phyloP scores from a whole-genome alignment of 2,113 vertebrate species.

The Hippocampus mohnikei region DNA sequence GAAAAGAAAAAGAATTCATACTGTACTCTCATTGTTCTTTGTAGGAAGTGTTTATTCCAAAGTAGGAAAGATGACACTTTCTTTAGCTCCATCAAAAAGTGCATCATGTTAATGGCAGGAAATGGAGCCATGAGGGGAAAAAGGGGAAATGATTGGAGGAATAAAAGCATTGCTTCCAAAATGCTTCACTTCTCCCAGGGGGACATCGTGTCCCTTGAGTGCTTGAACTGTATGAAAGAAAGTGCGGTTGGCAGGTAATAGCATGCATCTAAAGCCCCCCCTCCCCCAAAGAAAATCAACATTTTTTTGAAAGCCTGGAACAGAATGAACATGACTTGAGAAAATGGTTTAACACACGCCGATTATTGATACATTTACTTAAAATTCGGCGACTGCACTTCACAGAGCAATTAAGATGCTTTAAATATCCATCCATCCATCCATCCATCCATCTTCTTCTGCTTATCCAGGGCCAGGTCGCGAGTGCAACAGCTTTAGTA shows the following conservation, averaged over 20 bases:
- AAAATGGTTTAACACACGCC: conserved; percentile 3
- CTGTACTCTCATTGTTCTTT: neutral
- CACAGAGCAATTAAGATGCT: neutral
- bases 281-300: neutral
- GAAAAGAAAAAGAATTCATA: neutral
- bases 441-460: no score
- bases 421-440: neutral
- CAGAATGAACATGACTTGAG: conserved; percentile 10
- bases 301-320: conserved; percentile 20
- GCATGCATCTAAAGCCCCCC: neutral
- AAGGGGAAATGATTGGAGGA: conserved; percentile 35
- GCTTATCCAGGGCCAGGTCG: no score
- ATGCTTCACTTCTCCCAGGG: conserved; percentile 32
- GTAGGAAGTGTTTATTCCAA: conserved; percentile 24
- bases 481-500: no score
- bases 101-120: conserved; percentile 38
- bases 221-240: conserved; percentile 44
- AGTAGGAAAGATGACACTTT: conserved; percentile 21
- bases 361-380: neutral
- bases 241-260: conserved; percentile 29
- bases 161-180: conserved; percentile 55
- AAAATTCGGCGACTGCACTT: neutral
- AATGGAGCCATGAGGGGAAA: conserved; percentile 22
- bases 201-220: conserved; percentile 51
- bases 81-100: conserved; percentile 31